phyloP scores from a whole-genome alignment of 2,113 vertebrate genomes.

The Mustela lutreola region DNA sequence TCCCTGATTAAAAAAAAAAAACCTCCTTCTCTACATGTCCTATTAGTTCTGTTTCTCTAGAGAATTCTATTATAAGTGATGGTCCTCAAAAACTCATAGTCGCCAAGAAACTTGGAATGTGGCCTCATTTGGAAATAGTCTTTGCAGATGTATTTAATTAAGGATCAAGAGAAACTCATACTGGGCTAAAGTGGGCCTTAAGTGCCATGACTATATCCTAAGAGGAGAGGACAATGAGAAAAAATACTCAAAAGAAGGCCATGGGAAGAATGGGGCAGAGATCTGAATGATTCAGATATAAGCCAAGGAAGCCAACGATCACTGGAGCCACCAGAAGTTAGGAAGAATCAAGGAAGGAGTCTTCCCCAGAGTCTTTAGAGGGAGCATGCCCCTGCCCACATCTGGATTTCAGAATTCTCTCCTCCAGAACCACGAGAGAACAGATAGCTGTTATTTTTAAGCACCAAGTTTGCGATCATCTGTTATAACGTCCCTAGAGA shows the following conservation, averaged over 20 bases:
- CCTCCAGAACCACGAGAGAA: background rate
- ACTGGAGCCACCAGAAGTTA: background rate
- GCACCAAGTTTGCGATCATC: background rate
- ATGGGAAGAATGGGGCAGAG: background rate
- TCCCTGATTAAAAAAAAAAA: background rate
- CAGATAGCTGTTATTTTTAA: background rate
- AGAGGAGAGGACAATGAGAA: background rate
- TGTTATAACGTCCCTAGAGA: background rate
- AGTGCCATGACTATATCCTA: background rate
- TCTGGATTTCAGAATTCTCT: background rate
- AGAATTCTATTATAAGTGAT: background rate
- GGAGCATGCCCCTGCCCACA: background rate
- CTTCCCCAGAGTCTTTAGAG: background rate
- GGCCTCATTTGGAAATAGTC: constrained; percentile 17
- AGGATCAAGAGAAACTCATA: background rate
- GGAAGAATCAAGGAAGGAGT: background rate
- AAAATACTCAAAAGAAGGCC: background rate
- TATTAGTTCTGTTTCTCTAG: background rate
- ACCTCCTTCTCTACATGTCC: background rate
- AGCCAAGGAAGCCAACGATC: background rate
- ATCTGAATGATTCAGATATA: background rate
- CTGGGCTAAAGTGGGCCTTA: background rate
- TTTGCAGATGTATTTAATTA: background rate
- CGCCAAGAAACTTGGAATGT: background rate
- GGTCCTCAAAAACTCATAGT: background rate